Base-by-base conservation (phyloP, 2,888 invertebrate species). In the Drepanosiphum platanoidis region DNA sequence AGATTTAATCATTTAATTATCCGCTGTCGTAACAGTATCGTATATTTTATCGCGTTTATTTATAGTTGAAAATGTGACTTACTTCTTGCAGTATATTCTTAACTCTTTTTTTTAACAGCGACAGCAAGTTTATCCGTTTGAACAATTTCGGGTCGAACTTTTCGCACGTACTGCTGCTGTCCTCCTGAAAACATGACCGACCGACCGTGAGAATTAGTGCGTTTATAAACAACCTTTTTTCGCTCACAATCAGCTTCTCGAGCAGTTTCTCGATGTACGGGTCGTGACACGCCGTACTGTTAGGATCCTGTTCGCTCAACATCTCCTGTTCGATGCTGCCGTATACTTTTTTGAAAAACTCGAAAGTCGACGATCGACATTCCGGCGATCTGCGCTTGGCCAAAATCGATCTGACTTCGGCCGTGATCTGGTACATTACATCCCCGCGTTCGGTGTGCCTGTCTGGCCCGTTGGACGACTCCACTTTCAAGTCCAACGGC, bases 321-420 rank as follows among this genome's bases (percentile, higher is more conserved):
- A 84, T 84, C 15, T 84, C 84, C 13, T 84, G 84, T 68, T 84
- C 84, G 5, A 84, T 84, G n/a, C 68, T 84, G 18, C 30, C 27
- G 30, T 77, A 77, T 13, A 84, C 18, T 8, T 9, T 34, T 52
- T 75, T 75, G 52, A 61, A 84, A 27, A 84, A 77, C 13, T 84
- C 34, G 15, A 58, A 52, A 7, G 84, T 52, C 34, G 68, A 15
- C 30, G n/a, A 30, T 27, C 84, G 52, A 1, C 18, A 52, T 52
- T 84, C 75, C 22, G 52, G 68, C 1, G 75, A 36, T 8, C 13
- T 84, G 13, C 84, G 66, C 36, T 36, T 68, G 0, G 75, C 32
- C 22, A 84, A 75, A 18, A 68, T 36, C 27, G 75, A 18, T 27
- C 52, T 36, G 8, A 84, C 75, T 52, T 75, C 75, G 22, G 52